Percentiles rank a stretch among this genome's conserved stretches.
These are phyloP conservation scores for Drosophila sucinea DNA, from an alignment of 1,140 invertebrate species.

Conservation along the genomic window DNA sequence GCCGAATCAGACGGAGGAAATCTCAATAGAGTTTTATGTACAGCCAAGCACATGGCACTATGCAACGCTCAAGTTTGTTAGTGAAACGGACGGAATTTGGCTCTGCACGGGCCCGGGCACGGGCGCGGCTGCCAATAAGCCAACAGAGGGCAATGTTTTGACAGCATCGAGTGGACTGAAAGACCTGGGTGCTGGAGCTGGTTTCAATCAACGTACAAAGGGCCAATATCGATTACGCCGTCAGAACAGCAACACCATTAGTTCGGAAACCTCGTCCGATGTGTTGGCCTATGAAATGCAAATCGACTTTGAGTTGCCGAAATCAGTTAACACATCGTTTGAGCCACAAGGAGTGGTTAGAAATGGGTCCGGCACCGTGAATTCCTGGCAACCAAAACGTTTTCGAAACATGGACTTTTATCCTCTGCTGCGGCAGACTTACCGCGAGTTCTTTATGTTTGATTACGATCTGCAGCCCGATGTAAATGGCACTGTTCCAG, in stretches of 20 bases:
- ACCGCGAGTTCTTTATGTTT: constrained; percentile 88
- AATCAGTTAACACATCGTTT: constrained; percentile 17
- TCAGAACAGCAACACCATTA: constrained; percentile 23
- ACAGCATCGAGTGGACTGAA: constrained; percentile 2
- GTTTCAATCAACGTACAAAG: constrained; percentile 4
- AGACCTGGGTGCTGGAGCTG: not conserved
- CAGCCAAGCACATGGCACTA: constrained; percentile 86
- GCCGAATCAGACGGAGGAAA: constrained; percentile 69
- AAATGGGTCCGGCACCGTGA: constrained; percentile 5
- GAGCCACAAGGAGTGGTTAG: constrained; percentile 10
- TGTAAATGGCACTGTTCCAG: constrained; percentile 85
- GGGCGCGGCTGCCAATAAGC: not conserved
- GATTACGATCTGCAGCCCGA: constrained; percentile 87
- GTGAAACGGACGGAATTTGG: constrained; percentile 31
- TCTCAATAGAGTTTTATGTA: constrained; percentile 84
- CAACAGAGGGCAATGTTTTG: constrained; percentile 1
- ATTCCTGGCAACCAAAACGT: constrained; percentile 60
- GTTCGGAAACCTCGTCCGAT: constrained; percentile 20
- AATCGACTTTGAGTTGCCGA: constrained; percentile 50
- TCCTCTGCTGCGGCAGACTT: constrained; percentile 87
- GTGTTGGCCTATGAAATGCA: constrained; percentile 46
- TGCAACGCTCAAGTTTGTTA: constrained; percentile 81
- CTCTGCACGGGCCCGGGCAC: not conserved
- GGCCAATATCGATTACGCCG: constrained; percentile 12
- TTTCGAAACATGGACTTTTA: constrained; percentile 81